These are phyloP conservation scores for Albula goreensis DNA, from an alignment of 2,113 vertebrate genomes.

Conservation along the genomic window DNA sequence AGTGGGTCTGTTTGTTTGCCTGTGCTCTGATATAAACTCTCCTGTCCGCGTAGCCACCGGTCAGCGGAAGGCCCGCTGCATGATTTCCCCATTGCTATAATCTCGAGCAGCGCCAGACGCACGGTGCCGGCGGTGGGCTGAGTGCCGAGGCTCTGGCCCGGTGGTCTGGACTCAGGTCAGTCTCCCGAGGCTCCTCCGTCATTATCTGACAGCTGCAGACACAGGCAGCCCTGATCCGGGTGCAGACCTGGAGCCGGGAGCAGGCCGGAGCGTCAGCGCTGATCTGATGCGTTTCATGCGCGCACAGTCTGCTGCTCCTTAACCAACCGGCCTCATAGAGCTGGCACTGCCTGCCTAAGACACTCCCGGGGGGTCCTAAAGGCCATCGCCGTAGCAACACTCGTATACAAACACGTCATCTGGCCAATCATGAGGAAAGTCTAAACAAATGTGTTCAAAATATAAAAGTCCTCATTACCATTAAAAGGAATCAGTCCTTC, in stretches of 20 bases:
- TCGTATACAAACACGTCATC: background rate
- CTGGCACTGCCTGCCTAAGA: background rate
- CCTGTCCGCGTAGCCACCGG: background rate
- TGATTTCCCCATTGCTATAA: too few species aligned
- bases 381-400: background rate
- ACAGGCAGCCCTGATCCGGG: conserved; percentile 49
- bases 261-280: too few species aligned
- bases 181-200: conserved; percentile 56
- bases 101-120: background rate
- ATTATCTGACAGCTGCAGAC: conserved; percentile 70
- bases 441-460: background rate
- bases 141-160: conserved; percentile 8
- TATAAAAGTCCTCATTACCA: background rate
- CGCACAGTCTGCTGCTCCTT: background rate
- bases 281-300: too few species aligned
- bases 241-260: background rate
- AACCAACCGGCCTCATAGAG: background rate
- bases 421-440: background rate
- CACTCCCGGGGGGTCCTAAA: background rate
- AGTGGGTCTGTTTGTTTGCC: background rate
- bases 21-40: background rate
- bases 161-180: conserved; percentile 35
- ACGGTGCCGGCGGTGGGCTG: background rate
- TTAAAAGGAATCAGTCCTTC: background rate
- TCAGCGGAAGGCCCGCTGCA: too few species aligned